phyloP scores from a whole-genome alignment of 2,888 invertebrate species.

The Dynastes grantii region DNA sequence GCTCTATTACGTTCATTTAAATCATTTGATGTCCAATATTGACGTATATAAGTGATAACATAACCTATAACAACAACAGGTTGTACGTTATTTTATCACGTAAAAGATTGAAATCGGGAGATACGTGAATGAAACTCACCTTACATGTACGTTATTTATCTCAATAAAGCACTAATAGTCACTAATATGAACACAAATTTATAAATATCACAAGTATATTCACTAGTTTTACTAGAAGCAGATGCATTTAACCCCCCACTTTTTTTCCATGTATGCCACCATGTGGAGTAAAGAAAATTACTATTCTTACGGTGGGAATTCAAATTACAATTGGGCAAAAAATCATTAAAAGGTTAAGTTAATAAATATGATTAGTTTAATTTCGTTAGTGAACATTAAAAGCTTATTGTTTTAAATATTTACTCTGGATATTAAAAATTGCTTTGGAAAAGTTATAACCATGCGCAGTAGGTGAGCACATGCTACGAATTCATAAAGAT shows the following conservation, averaged over 20 bases:
- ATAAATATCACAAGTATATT: conserved; percentile 39
- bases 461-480: conserved; percentile 30
- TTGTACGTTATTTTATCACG: conserved; percentile 10
- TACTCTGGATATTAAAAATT: too few species aligned
- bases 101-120: background rate
- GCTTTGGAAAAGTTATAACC: background rate
- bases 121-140: conserved; percentile 48
- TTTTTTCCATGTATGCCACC: too few species aligned
- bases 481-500: conserved; percentile 31
- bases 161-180: conserved; percentile 37
- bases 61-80: conserved; percentile 52
- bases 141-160: conserved; percentile 35
- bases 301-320: conserved; percentile 17
- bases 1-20: conserved; percentile 14
- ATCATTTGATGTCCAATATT: conserved; percentile 10
- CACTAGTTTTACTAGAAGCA: conserved; percentile 15
- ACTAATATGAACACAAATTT: conserved; percentile 40
- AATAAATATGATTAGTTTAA: too few species aligned
- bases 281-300: background rate
- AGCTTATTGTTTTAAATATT: background rate
- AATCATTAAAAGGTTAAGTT: too few species aligned
- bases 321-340: background rate
- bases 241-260: too few species aligned
- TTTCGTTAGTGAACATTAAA: too few species aligned
- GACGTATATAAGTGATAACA: conserved; percentile 34